Base-by-base conservation (phyloP, 2,888 invertebrate species). In the Hirtodrosophila confusa region DNA sequence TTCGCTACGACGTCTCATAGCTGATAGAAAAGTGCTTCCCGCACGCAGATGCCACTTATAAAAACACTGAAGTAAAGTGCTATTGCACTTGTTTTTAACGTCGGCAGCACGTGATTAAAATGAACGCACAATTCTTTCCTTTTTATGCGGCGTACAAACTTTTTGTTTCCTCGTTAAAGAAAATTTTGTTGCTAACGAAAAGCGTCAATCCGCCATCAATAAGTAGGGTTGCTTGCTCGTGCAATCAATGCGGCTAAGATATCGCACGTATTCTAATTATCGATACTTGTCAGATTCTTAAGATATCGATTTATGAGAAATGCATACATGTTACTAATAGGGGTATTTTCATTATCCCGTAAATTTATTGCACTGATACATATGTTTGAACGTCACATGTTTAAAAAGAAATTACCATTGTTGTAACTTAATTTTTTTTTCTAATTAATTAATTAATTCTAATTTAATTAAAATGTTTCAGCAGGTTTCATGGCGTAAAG, bases 1-100 rank as follows among this genome's bases (percentile, higher is more conserved):
- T 90, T 93, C 95, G 92, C 93, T 95, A 92, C 95, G 95, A 80
- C 95, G 95, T 90, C 95, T 94, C 96, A 96, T 96, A 48, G 77
- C 69, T 67, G 56, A 68, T 49, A 45, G 54, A 66, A 53, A 62
- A 68, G 60, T 48, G 53, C 41, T 61, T 48, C 44, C 35, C 50
- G 49, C 53, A 73, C 74, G 54, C 78, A 56, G 36, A 51, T 65
- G 45, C 61, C 65, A 69, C 58, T 53, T 12, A 39, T 41, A 23
- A 55, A 63, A 69, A 53, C 69, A 63, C 67, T 72, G 44, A 63
- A 57, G 50, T 47, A 57, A 78, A 57, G 67, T 68, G 44, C 47
- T 24, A 43, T 40, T 63, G 35, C 69, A 76, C 70, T 79, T 50
- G 12, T 45, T 62, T 44, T 53, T 24, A 3, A 41, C 6, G 48